Evolutionary conservation across 2,113 vertebrate genomes (phyloP).

Genomic region (Meriones unguiculatus): DNA sequence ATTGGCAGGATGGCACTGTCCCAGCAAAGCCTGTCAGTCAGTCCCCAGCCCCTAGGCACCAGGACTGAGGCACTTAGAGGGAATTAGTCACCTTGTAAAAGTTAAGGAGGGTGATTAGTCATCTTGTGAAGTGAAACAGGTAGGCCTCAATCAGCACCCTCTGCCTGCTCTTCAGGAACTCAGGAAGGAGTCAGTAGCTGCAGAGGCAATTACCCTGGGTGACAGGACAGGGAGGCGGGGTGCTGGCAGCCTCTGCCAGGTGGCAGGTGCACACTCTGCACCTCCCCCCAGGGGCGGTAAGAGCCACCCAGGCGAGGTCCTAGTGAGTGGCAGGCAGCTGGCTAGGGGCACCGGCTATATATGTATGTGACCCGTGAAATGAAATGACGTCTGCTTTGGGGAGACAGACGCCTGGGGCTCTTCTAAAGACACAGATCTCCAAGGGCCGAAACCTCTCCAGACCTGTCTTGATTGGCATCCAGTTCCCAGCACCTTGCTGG

Average conservation of each 20-base stretch:
- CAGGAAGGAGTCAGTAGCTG: not conserved
- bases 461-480: not conserved
- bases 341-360: not conserved
- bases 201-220: not conserved
- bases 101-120: conserved; percentile 70
- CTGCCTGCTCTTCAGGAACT: conserved; percentile 68
- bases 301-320: not conserved
- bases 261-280: not conserved
- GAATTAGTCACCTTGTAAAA: conserved; percentile 73
- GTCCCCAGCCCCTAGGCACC: conserved; percentile 11
- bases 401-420: not conserved
- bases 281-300: not conserved
- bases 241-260: not conserved
- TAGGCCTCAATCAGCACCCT: conserved; percentile 57
- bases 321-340: not conserved
- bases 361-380: not conserved
- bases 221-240: not conserved
- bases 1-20: not conserved
- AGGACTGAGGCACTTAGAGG: conserved; percentile 22
- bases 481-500: not conserved
- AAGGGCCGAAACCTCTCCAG: not conserved
- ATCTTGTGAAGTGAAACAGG: conserved; percentile 41
- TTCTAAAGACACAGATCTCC: not conserved
- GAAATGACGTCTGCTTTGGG: not conserved
- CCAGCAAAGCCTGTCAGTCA: not conserved